Conservation (phyloP, 2,888 invertebrate species). For the Polydrusus cervinus region DNA sequence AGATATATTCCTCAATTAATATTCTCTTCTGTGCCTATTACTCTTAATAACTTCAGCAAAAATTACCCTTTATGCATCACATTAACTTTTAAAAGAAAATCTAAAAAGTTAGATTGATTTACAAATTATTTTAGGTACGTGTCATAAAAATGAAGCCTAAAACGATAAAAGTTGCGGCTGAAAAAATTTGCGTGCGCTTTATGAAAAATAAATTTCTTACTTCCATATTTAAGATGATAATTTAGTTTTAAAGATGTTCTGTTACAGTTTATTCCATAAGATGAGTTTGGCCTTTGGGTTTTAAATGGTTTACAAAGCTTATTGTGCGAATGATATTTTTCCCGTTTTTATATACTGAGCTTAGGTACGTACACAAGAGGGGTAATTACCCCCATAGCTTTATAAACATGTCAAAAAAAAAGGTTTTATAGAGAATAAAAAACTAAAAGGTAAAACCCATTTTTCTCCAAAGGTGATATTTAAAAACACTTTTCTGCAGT, state of each 20-base stretch:
- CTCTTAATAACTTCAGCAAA: not conserved
- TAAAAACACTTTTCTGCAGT: too few relatives aligned
- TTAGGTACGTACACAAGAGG: too few relatives aligned
- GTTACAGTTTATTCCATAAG: slow-evolving; percentile 14
- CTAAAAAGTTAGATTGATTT: slow-evolving; percentile 44
- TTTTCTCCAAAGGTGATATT: too few relatives aligned
- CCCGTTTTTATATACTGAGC: too few relatives aligned
- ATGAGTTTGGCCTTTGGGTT: not conserved
- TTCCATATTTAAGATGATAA: slow-evolving; percentile 12
- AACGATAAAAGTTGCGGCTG: not conserved
- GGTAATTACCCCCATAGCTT: too few relatives aligned
- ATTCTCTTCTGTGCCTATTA: not conserved
- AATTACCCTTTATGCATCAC: slow-evolving; percentile 10
- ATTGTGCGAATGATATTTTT: too few relatives aligned
- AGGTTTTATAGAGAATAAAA: too few relatives aligned
- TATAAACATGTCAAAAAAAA: too few relatives aligned
- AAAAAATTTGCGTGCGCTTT: slow-evolving; percentile 22
- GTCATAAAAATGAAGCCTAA: slow-evolving; percentile 15
- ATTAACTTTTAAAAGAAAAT: slow-evolving; percentile 24
- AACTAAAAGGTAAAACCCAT: too few relatives aligned
- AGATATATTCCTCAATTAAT: not conserved
- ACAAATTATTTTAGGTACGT: slow-evolving; percentile 47
- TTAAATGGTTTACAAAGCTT: too few relatives aligned
- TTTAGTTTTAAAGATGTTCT: slow-evolving; percentile 12
- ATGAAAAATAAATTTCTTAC: not conserved